Evolutionary conservation across 2,797 vertebrate species (phyloP).

Genomic region (Zenarchopterus dispar): DNA sequence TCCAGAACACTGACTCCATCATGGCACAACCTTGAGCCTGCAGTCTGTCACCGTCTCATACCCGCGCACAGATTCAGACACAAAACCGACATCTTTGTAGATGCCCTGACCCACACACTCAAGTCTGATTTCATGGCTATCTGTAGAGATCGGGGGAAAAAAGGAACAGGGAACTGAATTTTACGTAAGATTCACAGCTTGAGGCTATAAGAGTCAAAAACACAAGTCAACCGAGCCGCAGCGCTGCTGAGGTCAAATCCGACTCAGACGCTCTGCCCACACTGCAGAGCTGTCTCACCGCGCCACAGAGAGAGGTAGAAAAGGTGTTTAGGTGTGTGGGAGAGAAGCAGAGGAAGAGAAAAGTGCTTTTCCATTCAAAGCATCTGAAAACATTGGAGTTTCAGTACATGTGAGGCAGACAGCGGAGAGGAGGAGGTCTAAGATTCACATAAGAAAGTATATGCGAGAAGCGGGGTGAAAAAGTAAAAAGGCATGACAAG

Average conservation of each 20-base stretch:
- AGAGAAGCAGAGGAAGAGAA: slow-evolving; percentile 33
- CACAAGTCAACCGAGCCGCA: slow-evolving; percentile 64
- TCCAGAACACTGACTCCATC: not conserved
- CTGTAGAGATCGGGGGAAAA: slow-evolving; percentile 20
- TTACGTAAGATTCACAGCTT: slow-evolving; percentile 45
- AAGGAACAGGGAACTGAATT: slow-evolving; percentile 35
- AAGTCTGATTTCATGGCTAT: slow-evolving; percentile 19
- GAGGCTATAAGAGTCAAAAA: slow-evolving; percentile 52
- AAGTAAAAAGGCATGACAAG: slow-evolving; percentile 2
- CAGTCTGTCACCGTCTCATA: slow-evolving; percentile 4
- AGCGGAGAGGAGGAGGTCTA: not conserved
- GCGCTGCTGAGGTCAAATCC: slow-evolving; percentile 69
- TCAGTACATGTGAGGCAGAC: slow-evolving; percentile 8
- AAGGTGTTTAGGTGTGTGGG: slow-evolving; percentile 53
- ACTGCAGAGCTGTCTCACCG: slow-evolving; percentile 67
- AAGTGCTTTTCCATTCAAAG: slow-evolving; percentile 51
- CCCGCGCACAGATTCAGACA: not conserved
- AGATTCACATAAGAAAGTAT: not conserved
- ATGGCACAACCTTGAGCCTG: not conserved
- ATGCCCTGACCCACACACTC: slow-evolving; percentile 7
- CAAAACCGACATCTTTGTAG: not conserved
- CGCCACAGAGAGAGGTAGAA: slow-evolving; percentile 48
- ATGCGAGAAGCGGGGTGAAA: slow-evolving; percentile 6
- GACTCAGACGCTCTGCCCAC: slow-evolving; percentile 72
- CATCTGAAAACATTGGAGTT: slow-evolving; percentile 16